Base-by-base conservation (phyloP, 37 sponge, comb jelly and placozoan genomes). In the Cliona cf. orientalis region DNA sequence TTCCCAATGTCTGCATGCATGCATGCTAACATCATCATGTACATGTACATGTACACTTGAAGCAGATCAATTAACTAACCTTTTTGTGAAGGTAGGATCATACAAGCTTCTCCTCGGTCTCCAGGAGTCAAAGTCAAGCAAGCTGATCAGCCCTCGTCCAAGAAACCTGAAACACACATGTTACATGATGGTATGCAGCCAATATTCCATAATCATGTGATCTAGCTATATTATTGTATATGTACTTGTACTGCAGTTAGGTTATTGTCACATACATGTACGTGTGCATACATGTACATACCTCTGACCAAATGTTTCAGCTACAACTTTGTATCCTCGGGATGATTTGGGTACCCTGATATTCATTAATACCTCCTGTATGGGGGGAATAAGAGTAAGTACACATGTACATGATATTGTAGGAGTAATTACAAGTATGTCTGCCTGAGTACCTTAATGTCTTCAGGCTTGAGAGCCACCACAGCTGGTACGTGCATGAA, bases 41-140 rank as follows among this genome's bases (percentile, higher is more conserved):
- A 29, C 2, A 49, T 6, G 29, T 35, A 5, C 74, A 46, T 49
- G 9, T 14, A 9, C 34, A 58, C n/a, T n/a, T n/a, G n/a, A n/a
- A n/a, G n/a, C n/a, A n/a, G n/a, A n/a, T n/a, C n/a, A n/a, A n/a
- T n/a, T 36, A 65, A 26, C 23, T 37, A 58, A 71, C 82, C 82
- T 49, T 46, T 44, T 67, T 11, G 55, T 68, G 40, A 80, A 80
- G 46, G 80, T 23, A 46, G 80, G 80, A 68, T 80, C 80, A 22
- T 80, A 80, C 44, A 67, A 14, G 2, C 57, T 64, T 53, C 80
- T 64, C 68, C 80, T 36, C 11, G 80, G 80, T 25, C 44, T 80
- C 80, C 80, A 80, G 29, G 68, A 46, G 49, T 80, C 56, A 68
- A 68, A 80, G 43, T 80, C 69, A 1, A 43, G 40, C 29, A 46